A percentile compares a stretch with the other conserved stretches of the same genome.
Conservation (phyloP, 2,797 vertebrate species). For the Salmo trutta region DNA sequence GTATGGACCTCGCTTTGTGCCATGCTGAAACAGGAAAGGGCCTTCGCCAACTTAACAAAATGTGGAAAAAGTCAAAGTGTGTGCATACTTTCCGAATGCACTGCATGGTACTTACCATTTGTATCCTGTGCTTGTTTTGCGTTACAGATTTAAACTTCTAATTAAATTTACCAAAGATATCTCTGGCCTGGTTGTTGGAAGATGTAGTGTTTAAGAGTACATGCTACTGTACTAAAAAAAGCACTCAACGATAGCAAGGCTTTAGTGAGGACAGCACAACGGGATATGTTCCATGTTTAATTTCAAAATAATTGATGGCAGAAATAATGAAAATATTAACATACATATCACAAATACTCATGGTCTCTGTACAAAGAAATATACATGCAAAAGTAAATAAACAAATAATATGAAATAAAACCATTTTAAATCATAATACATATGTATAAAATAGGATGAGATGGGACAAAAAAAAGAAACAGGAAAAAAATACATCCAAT, state of each 20-base stretch:
- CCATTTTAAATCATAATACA: not conserved
- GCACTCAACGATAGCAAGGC: not conserved
- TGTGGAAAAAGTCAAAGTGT: no score
- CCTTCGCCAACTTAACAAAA: no score
- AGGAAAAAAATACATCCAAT: conserved; percentile 84
- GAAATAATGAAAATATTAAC: conserved; percentile 94
- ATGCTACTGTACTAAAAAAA: no score
- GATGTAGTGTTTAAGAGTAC: no score
- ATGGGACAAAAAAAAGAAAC: conserved; percentile 56
- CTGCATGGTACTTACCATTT: no score
- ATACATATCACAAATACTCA: conserved; percentile 86
- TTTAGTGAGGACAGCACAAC: conserved; percentile 18
- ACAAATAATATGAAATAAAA: conserved; percentile 51
- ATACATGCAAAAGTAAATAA: conserved; percentile 93
- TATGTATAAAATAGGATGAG: conserved; percentile 69
- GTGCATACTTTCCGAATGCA: no score
- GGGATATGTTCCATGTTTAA: conserved; percentile 88
- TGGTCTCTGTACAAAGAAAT: conserved; percentile 96
- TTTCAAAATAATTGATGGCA: conserved; percentile 95
- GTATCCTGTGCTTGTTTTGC: no score
- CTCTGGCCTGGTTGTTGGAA: no score
- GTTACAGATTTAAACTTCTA: no score
- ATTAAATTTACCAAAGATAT: no score
- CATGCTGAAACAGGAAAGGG: no score
- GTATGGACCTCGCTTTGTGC: no score